These are phyloP conservation scores for Cheilosia soror DNA, from an alignment of 2,888 invertebrate species.

Conservation along the genomic window DNA sequence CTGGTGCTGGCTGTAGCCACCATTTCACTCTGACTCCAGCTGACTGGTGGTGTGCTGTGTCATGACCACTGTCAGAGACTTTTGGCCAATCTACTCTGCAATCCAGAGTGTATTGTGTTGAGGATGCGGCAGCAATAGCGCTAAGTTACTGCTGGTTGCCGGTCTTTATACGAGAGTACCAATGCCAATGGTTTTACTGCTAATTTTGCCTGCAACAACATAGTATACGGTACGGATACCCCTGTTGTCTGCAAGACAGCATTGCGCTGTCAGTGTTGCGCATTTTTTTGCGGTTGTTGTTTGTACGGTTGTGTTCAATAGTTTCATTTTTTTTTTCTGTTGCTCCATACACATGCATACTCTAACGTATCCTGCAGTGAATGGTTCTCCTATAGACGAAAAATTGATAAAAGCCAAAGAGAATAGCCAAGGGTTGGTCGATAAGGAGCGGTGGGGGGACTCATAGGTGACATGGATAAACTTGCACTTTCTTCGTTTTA, in stretches of 20 bases:
- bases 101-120: slow-evolving; percentile 58
- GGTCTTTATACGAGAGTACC: slow-evolving; percentile 10
- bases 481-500: slow-evolving; percentile 50
- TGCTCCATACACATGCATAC: neutral
- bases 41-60: slow-evolving; percentile 34
- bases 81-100: slow-evolving; percentile 60
- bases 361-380: slow-evolving; percentile 64
- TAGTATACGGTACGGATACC: slow-evolving; percentile 23
- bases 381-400: slow-evolving; percentile 46
- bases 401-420: slow-evolving; percentile 38
- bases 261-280: slow-evolving; percentile 74
- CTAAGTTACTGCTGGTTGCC: slow-evolving; percentile 65
- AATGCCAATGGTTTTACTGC: slow-evolving; percentile 63
- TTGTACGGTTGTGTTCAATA: slow-evolving; percentile 35
- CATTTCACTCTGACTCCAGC: slow-evolving; percentile 2
- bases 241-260: slow-evolving; percentile 65
- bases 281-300: slow-evolving; percentile 71
- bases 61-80: slow-evolving; percentile 71
- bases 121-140: slow-evolving; percentile 71
- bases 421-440: neutral
- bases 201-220: slow-evolving; percentile 71
- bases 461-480: slow-evolving; percentile 30
- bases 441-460: neutral
- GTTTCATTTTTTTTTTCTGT: neutral
- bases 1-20: neutral